Evolutionary conservation across 92 coral and sea anemone genomes (phyloP).

Genomic region (Porites evermanni): DNA sequence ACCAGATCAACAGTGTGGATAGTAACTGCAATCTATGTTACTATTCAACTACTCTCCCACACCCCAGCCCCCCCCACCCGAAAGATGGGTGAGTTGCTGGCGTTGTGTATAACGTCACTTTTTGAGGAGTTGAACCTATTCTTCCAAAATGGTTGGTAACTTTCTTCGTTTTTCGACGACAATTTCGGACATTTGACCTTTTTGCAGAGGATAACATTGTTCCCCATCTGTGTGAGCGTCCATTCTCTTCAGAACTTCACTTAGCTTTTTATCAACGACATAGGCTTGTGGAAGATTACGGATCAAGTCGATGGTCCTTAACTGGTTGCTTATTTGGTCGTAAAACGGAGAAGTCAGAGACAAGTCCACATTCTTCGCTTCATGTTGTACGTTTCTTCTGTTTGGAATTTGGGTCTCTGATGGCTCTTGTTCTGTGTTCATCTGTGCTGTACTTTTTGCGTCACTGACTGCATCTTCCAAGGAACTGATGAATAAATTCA

Average conservation of each 20-base stretch:
- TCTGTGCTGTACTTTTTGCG: not conserved
- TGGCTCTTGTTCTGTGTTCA: not conserved
- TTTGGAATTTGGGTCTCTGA: not conserved
- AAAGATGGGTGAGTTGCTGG: too few relatives aligned
- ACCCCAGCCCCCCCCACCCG: too few relatives aligned
- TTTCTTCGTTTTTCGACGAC: not conserved
- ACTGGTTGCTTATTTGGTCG: not conserved
- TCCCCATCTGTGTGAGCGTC: not conserved
- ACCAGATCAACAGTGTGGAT: too few relatives aligned
- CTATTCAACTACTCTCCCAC: too few relatives aligned
- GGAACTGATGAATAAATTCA: constrained; percentile 5
- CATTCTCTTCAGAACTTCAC: not conserved
- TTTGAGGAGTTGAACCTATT: too few relatives aligned
- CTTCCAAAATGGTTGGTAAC: not conserved
- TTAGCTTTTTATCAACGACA: not conserved
- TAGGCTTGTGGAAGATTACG: not conserved
- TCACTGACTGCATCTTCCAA: constrained; percentile 9
- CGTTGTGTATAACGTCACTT: too few relatives aligned
- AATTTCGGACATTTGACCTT: not conserved
- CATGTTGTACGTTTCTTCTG: not conserved
- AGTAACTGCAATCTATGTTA: too few relatives aligned
- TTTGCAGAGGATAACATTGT: not conserved
- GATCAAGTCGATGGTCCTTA: not conserved
- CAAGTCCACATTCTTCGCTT: too few relatives aligned
- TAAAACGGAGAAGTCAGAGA: not conserved